Evolutionary conservation across 2,113 vertebrate species (phyloP).

Genomic region (Girardinichthys multiradiatus): DNA sequence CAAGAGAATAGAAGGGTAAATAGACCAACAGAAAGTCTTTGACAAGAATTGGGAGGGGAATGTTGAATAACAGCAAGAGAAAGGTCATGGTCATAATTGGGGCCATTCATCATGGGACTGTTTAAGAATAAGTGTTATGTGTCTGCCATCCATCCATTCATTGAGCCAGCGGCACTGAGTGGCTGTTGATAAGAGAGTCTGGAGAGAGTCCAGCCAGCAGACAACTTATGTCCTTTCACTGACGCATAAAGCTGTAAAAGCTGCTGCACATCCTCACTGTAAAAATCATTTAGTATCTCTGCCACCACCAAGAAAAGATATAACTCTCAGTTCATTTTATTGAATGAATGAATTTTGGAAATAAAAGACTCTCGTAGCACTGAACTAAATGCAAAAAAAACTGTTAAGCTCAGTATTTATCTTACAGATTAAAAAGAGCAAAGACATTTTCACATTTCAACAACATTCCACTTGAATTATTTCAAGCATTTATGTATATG

Average conservation of each 20-base stretch:
- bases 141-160: slow-evolving; percentile 37
- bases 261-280: slow-evolving; percentile 9
- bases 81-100: slow-evolving; percentile 63
- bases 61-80: slow-evolving; percentile 32
- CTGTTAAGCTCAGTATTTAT: no score
- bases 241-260: slow-evolving; percentile 28
- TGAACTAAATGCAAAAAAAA: not conserved
- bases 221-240: slow-evolving; percentile 32
- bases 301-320: not conserved
- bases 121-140: slow-evolving; percentile 57
- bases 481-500: no score
- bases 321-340: not conserved
- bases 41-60: slow-evolving; percentile 11
- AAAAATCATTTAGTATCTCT: not conserved
- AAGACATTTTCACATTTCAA: no score
- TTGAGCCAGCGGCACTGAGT: slow-evolving; percentile 29
- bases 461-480: no score
- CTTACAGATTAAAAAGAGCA: no score
- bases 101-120: slow-evolving; percentile 54
- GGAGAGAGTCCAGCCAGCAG: slow-evolving; percentile 33
- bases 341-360: not conserved
- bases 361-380: not conserved
- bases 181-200: slow-evolving; percentile 56
- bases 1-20: slow-evolving; percentile 16
- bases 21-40: slow-evolving; percentile 25